Evolutionary conservation across 2,888 invertebrate species (phyloP), one percentile per base, ranked within the genome.

Genomic region (Harpagoxenus sublaevis): DNA sequence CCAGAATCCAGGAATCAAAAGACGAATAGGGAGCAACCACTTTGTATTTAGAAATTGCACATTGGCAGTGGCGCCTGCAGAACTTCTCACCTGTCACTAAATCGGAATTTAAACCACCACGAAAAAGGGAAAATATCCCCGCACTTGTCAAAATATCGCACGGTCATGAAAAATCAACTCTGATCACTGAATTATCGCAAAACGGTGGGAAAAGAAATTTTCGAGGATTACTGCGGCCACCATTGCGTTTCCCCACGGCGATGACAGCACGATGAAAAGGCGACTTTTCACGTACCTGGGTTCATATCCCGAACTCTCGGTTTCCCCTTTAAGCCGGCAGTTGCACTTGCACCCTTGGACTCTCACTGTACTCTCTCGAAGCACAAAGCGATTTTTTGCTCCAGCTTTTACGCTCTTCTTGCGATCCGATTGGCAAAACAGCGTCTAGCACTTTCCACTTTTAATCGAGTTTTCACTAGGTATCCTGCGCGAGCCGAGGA

Each of bases 241-340:
- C 48, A 68, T 31, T 68, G 28, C 48, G 66, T 18, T 48, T 68
- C 71, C 55, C 71, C 1, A 28, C 39, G 53, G 18, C 35, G 74
- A 28, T 39, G 51, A 31, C 15, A 31, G 48, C 18, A 53, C 8
- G n/a, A 28, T 23, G 83, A 42, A 5, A 39, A n/a, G 28, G n/a
- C 2, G 48, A 75, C 66, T 66, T 45, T 66, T 71, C 91, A 94
- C 94, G 88, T 93, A 94, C 94, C 94, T 94, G 94, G 94, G 94
- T 92, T 94, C 94, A 94, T 94, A 94, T 94, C 94, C 94, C 92
- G 86, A 87, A 91, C 92, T 93, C 92, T 92, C 93, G 92, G 92
- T 92, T 93, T 94, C 87, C 89, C 89, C 6, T 89, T 85, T 83
- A 65, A 84, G 68, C 71, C 39, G 85, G 87, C 87, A 89, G 90